Conservation (phyloP, 2,888 invertebrate genomes). For the Lepidocyrtinus sp. region DNA sequence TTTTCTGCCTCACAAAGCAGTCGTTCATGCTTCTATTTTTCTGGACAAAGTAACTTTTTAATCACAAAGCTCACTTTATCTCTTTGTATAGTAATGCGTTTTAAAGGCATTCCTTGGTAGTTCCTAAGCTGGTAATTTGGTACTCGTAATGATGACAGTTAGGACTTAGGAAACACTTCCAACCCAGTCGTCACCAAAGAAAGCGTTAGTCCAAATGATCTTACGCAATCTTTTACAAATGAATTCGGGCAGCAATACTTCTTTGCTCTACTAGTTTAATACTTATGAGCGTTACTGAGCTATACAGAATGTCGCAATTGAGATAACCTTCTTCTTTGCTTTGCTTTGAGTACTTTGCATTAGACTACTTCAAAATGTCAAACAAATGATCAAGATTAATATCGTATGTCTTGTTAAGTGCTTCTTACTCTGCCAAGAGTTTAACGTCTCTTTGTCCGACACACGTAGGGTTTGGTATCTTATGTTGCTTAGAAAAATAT, state of each 20-base stretch:
- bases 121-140: slow-evolving; percentile 37
- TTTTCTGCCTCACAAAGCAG: no score
- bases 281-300: no score
- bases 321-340: no score
- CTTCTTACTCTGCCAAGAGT: slow-evolving; percentile 51
- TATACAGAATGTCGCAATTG: no score
- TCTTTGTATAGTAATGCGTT: not conserved
- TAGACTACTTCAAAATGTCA: slow-evolving; percentile 55
- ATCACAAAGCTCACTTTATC: not conserved
- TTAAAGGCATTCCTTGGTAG: slow-evolving; percentile 23
- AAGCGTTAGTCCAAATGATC: not conserved
- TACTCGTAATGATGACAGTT: slow-evolving; percentile 27
- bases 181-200: slow-evolving; percentile 4
- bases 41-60: slow-evolving; percentile 10
- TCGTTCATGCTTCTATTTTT: not conserved
- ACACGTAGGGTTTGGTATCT: no score
- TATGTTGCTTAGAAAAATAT: no score
- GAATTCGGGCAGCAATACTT: no score
- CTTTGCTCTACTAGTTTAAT: no score
- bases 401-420: slow-evolving; percentile 33
- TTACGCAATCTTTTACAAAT: no score
- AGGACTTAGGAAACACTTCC: slow-evolving; percentile 22
- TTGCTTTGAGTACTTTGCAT: no score
- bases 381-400: slow-evolving; percentile 53
- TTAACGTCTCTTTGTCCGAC: no score